phyloP scores from a whole-genome alignment of 2,888 invertebrate species.

The Metellina segmentata region DNA sequence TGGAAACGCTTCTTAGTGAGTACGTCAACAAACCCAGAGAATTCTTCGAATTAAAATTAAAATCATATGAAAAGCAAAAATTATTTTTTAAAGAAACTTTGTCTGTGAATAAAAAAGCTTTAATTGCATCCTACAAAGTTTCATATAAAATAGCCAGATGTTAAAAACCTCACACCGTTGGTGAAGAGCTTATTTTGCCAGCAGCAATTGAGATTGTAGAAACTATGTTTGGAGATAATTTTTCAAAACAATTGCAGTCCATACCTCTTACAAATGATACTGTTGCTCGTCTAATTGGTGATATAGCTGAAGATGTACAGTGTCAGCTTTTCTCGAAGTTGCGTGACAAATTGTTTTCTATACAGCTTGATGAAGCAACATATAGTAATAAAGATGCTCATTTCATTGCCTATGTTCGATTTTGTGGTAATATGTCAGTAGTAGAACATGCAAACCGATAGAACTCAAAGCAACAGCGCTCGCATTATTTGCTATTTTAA shows the following conservation, averaged over 20 bases:
- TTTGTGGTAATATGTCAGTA: no score
- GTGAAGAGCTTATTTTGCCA: constrained; percentile 57
- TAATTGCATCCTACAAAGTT: constrained; percentile 55
- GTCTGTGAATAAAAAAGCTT: constrained; percentile 49
- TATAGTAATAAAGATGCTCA: no score
- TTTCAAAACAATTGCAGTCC: no score
- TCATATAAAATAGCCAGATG: constrained; percentile 66
- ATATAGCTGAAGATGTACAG: constrained; percentile 48
- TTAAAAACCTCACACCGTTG: constrained; percentile 62
- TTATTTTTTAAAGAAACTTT: no score
- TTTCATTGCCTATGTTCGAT: no score
- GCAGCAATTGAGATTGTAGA: constrained; percentile 40
- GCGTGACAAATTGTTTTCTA: background rate
- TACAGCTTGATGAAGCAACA: no score
- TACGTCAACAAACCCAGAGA: no score
- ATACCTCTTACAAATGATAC: constrained; percentile 19
- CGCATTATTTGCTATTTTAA: background rate
- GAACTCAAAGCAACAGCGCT: no score
- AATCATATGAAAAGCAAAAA: no score
- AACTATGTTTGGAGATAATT: constrained; percentile 29
- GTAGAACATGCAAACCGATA: no score
- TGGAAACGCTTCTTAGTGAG: no score
- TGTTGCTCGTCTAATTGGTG: constrained; percentile 37
- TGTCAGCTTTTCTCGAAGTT: constrained; percentile 46
- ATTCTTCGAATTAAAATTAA: no score